phyloP scores from a whole-genome alignment of 2,888 invertebrate species.

The Emesis russula region DNA sequence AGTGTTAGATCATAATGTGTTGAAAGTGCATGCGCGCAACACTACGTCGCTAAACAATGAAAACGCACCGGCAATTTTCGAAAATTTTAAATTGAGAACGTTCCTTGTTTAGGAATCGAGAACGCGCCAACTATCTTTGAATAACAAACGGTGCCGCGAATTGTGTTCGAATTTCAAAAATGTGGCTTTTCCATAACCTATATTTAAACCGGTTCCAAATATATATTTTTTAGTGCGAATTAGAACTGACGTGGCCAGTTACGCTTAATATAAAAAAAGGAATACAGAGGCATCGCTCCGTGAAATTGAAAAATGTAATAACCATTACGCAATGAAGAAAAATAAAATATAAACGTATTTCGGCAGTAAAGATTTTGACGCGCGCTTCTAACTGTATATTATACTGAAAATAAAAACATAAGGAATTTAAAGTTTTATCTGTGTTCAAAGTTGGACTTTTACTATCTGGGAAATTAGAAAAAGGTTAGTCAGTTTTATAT shows the following conservation, averaged over 20 bases:
- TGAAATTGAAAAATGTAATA: slow-evolving; percentile 93
- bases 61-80: slow-evolving; percentile 91
- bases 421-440: slow-evolving; percentile 25
- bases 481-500: background rate
- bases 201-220: slow-evolving; percentile 43
- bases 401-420: slow-evolving; percentile 60
- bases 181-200: slow-evolving; percentile 89
- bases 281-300: slow-evolving; percentile 84
- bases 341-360: slow-evolving; percentile 90
- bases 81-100: slow-evolving; percentile 88
- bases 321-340: slow-evolving; percentile 91
- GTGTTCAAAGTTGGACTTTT: slow-evolving; percentile 39
- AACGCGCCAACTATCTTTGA: slow-evolving; percentile 88
- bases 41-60: slow-evolving; percentile 93
- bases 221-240: slow-evolving; percentile 22
- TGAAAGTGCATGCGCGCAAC: slow-evolving; percentile 95
- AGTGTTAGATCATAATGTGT: slow-evolving; percentile 96
- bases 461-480: background rate
- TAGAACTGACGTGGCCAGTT: slow-evolving; percentile 56
- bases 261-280: slow-evolving; percentile 51
- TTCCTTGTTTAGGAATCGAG: slow-evolving; percentile 76
- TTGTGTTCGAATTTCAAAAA: slow-evolving; percentile 89
- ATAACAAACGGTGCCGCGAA: slow-evolving; percentile 49
- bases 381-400: slow-evolving; percentile 82
- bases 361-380: slow-evolving; percentile 89